phyloP scores from a whole-genome alignment of 2,797 vertebrate genomes.

The Manis crassicaudata region DNA sequence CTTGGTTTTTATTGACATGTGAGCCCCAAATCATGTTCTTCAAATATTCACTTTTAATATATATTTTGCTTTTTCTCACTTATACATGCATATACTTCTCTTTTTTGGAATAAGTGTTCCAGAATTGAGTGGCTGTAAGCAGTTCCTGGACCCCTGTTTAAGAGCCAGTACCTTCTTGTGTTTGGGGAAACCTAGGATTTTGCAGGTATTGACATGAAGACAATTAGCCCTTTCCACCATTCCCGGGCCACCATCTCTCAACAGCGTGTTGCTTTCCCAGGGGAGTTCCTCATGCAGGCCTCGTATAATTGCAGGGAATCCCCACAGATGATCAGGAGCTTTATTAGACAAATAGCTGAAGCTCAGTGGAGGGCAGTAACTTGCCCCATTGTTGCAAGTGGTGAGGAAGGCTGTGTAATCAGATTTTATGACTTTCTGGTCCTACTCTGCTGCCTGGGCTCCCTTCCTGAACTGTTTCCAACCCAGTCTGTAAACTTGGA shows the following conservation, averaged over 20 bases:
- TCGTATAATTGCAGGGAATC: rapidly evolving
- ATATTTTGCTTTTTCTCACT: not conserved
- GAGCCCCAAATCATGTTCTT: no score
- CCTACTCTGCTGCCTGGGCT: not conserved
- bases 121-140: rapidly evolving
- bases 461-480: not conserved
- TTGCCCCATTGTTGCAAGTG: no score
- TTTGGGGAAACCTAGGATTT: rapidly evolving
- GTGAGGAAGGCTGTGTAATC: not conserved
- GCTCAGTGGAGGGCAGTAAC: not conserved
- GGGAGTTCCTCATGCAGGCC: not conserved
- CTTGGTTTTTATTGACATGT: not conserved
- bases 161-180: not conserved
- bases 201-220: rapidly evolving
- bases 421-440: no score
- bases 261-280: rapidly evolving
- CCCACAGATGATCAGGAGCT: not conserved
- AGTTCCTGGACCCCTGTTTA: not conserved
- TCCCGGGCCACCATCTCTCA: rapidly evolving
- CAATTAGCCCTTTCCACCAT: rapidly evolving
- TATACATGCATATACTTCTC: rapidly evolving
- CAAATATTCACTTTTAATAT: not conserved
- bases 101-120: not conserved
- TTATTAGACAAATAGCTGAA: not conserved
- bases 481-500: rapidly evolving